Base-by-base conservation (phyloP, 1,140 invertebrate genomes). In the Papilio helenus region DNA sequence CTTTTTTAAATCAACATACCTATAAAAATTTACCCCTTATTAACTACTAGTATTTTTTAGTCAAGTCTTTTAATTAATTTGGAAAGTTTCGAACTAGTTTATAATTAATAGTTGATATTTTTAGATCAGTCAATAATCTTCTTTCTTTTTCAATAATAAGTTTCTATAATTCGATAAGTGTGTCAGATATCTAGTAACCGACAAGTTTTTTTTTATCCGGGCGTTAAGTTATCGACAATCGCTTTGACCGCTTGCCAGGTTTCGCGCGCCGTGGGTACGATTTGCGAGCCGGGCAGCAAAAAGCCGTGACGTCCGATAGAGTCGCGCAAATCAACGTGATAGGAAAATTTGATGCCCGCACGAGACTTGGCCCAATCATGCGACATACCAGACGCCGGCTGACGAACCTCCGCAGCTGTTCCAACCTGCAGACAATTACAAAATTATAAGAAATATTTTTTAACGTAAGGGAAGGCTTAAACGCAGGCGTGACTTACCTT, bases 201-300 rank as follows among this genome's bases (percentile, higher is more conserved):
- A 34, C 18, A 76, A 51, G 16, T 39, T 34, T n/a, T 51, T 46
- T 55, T 83, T 78, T 79, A 39, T 81, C 79, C 84, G 29, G 89
- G 85, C 55, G 84, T 83, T 85, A 95, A 86, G 88, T 95, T 95
- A 82, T 95, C 94, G 58, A 96, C 95, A 86, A 97, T 96, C 26
- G 96, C 96, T 95, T 96, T 97, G 23, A 98, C 94, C n/a, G 96
- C 97, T 88, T 97, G 96, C 92, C 97, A 98, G 2, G 97, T 98
- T 92, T 99, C 98, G 74, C 95, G 93, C 3, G 96, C 97, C 9
- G 97, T 97, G 9, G 97, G 95, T 58, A 96, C 95, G 78, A 99
- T 98, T 85, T 97, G 96, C 5, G 95, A 95, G 12, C 96, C 95
- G 9, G 98, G 97, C 51, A 98, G 94, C 74, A 98, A 89, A 88